Conservation (phyloP, 2,888 invertebrate genomes). For the Drosophila vallismaia region DNA sequence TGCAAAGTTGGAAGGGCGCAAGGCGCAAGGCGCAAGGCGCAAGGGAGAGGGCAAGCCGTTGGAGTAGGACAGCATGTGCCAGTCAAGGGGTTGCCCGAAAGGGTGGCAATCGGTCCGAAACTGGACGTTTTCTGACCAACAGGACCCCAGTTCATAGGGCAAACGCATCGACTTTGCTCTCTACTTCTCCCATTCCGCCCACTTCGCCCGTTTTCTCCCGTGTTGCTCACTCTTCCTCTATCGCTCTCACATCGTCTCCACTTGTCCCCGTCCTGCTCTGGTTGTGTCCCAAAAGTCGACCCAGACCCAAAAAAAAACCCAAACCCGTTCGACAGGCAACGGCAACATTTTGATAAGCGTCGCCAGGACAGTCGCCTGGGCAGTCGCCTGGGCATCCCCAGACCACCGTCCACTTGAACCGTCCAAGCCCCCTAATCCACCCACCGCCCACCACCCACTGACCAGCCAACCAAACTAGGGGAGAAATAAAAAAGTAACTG, state of each 20-base stretch:
- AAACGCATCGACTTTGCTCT: slow-evolving; percentile 69
- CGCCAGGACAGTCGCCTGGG: slow-evolving; percentile 29
- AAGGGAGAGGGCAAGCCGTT: neutral
- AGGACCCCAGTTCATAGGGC: slow-evolving; percentile 75
- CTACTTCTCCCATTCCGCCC: neutral
- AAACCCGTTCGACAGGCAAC: slow-evolving; percentile 70
- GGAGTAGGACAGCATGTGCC: neutral
- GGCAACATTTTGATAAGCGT: slow-evolving; percentile 77
- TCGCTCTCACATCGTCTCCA: too few species aligned
- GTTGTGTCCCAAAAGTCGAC: slow-evolving; percentile 48
- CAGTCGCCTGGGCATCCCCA: slow-evolving; percentile 12
- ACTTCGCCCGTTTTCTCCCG: too few species aligned
- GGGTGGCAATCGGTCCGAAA: slow-evolving; percentile 37
- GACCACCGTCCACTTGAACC: slow-evolving; percentile 10
- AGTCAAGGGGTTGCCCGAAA: slow-evolving; percentile 13
- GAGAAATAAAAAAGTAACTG: slow-evolving; percentile 44
- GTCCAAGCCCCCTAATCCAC: too few species aligned
- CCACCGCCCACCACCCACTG: slow-evolving; percentile 1
- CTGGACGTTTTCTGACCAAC: slow-evolving; percentile 70
- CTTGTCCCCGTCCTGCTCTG: neutral
- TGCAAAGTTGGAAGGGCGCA: neutral
- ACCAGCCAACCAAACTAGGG: slow-evolving; percentile 12
- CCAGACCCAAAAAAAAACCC: slow-evolving; percentile 13
- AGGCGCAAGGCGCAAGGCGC: neutral
- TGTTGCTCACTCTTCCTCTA: too few species aligned